Percentiles rank a stretch among this genome's conserved stretches.
Evolutionary conservation across 1,140 invertebrate species (phyloP).

Genomic region (Apolygus lucorum): DNA sequence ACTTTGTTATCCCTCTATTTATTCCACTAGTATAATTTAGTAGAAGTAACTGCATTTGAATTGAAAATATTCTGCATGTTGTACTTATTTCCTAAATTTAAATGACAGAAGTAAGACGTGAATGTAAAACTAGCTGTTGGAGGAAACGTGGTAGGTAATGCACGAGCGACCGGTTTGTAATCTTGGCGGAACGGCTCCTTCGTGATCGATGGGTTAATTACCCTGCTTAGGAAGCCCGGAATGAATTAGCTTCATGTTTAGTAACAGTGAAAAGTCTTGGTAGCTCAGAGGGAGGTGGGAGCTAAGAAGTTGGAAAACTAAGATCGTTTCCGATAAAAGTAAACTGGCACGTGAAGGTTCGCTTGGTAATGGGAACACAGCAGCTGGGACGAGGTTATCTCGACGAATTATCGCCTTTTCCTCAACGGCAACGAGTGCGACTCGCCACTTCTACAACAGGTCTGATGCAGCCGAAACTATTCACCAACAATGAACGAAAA

Average conservation of each 20-base stretch:
- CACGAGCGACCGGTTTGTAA: not conserved
- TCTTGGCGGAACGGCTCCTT: not conserved
- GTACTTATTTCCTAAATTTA: too few species aligned
- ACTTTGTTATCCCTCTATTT: too few species aligned
- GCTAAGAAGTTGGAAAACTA: not conserved
- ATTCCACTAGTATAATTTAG: too few species aligned
- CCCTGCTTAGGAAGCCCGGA: not conserved
- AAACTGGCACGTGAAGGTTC: not conserved
- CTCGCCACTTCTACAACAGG: too few species aligned
- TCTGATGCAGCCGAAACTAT: too few species aligned
- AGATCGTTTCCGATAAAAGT: not conserved
- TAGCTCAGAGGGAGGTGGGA: not conserved
- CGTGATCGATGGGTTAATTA: not conserved
- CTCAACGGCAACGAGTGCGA: too few species aligned
- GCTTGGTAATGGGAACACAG: not conserved
- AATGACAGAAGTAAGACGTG: too few species aligned
- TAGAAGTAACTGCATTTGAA: too few species aligned
- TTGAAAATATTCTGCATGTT: too few species aligned
- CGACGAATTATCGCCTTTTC: not conserved
- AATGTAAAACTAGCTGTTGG: too few species aligned
- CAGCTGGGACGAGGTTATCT: not conserved
- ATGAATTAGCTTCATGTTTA: not conserved
- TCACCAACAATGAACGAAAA: too few species aligned
- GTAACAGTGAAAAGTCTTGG: not conserved
- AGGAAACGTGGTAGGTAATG: too few species aligned